These are phyloP conservation scores for Astreopora myriophthalma DNA, from an alignment of 64 coral and sea anemone genomes.

Conservation along the genomic window DNA sequence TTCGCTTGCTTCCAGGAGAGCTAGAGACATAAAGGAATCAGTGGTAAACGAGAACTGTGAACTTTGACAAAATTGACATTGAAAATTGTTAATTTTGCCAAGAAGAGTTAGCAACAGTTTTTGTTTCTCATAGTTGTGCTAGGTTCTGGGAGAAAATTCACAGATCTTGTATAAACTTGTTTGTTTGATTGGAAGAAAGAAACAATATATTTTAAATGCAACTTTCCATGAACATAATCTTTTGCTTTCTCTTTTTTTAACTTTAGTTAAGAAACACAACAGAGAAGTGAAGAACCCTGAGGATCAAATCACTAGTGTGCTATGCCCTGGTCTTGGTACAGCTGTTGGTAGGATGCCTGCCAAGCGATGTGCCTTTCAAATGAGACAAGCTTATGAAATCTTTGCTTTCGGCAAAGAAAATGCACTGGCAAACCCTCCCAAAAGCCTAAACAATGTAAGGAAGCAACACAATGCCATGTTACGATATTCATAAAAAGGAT, in stretches of 20 bases:
- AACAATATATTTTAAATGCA: no score
- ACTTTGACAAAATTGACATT: no score
- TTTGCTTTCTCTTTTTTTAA: neutral
- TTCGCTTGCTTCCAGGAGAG: no score
- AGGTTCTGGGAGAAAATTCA: no score
- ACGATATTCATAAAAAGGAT: constrained; percentile 2
- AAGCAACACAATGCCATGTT: constrained; percentile 43
- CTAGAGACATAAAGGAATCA: no score
- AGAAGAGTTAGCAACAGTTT: no score
- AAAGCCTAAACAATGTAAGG: constrained; percentile 1
- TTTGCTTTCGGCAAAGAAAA: constrained; percentile 26
- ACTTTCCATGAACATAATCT: neutral
- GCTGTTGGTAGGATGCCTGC: constrained; percentile 6
- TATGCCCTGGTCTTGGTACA: constrained; percentile 67
- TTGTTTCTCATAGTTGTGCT: no score
- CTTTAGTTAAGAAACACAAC: constrained; percentile 70
- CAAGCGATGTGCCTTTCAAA: constrained; percentile 64
- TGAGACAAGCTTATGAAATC: constrained; percentile 70
- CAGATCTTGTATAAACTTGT: no score
- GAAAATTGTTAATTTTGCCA: no score
- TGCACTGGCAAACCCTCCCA: constrained; percentile 31
- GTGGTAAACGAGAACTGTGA: no score
- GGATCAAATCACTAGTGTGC: constrained; percentile 56
- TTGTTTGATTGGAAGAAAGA: no score
- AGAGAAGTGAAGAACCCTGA: neutral